Conservation (phyloP, 2,797 vertebrate species). For the Xenentodon cancila region DNA sequence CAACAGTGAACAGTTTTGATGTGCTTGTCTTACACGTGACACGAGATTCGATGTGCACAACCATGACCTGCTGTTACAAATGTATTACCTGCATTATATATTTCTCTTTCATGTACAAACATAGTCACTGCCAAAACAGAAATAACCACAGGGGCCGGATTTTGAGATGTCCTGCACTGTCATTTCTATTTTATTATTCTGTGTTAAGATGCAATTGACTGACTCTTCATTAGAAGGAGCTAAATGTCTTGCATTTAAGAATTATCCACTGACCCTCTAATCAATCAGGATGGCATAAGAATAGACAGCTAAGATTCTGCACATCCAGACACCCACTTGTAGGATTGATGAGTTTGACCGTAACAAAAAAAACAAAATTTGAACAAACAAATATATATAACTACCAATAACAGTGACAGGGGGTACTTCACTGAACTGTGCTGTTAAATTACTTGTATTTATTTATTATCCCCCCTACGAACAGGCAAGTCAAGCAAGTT, state of each 20-base stretch:
- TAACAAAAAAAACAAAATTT: background rate
- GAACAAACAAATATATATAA: background rate
- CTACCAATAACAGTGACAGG: background rate
- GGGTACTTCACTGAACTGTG: background rate
- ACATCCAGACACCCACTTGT: conserved; percentile 5
- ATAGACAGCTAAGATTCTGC: conserved; percentile 15
- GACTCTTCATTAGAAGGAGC: conserved; percentile 42
- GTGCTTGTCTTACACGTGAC: background rate
- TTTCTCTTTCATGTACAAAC: conserved; percentile 20
- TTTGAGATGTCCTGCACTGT: conserved; percentile 42
- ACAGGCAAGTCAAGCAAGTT: background rate
- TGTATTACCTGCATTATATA: background rate
- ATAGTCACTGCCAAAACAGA: conserved; percentile 35
- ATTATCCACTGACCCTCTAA: conserved; percentile 50
- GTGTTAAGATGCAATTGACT: conserved; percentile 60
- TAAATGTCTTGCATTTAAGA: conserved; percentile 41
- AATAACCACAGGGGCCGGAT: conserved; percentile 31
- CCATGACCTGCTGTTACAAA: background rate
- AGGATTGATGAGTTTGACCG: background rate
- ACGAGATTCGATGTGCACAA: conserved; percentile 12
- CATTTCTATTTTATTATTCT: conserved; percentile 49
- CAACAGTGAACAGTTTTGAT: too few relatives aligned
- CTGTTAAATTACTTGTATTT: background rate
- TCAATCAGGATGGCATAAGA: conserved; percentile 37
- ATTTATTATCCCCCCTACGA: too few relatives aligned